Evolutionary conservation across 2,888 invertebrate genomes (phyloP), one percentile per base, ranked within the genome.

Genomic region (Cyclophora albipunctata): DNA sequence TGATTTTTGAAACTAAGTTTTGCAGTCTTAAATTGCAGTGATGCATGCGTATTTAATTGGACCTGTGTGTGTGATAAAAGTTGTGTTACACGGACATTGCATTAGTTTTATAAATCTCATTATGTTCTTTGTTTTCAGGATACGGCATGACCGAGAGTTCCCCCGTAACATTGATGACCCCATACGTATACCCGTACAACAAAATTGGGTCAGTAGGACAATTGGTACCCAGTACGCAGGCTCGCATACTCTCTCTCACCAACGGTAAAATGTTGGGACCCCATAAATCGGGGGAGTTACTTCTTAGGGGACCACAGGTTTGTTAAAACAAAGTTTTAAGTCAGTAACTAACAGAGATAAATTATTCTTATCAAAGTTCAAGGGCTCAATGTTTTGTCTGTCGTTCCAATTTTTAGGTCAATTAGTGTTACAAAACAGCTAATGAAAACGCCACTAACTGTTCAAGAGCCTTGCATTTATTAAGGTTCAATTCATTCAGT

Each of bases 301-400:
- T 91, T 60, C 78, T 95, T 7, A 90, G 90, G 61, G 95, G 95
- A 6, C 95, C 95, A 1, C 95, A 95, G 86, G 91, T 92, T 69
- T 67, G 62, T 58, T 20, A 20, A 20, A 20, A 20, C 34, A 7
- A 4, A 42, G 40, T 37, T n/a, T 34, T 4, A 34, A 35, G 7
- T 40, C 40, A 20, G 6, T 40, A 6, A 48, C 7, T 7, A 46
- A 43, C 34, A 41, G 1, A 3, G 34, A 34, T 41, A n/a, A 6
- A 3, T n/a, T 46, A 35, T 6, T 20, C 4, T 5, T 7, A 20
- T 20, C 20, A 20, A 20, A 20, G 20, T 20, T 20, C 20, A 20
- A 20, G 20, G 20, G 20, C 20, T 20, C 20, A 20, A 20, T 20
- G 20, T 20, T 20, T 20, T 20, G 20, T 20, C 20, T 20, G 20